Evolutionary conservation across 2,797 vertebrate genomes (phyloP).

Genomic region (Acanthurus lineatus): DNA sequence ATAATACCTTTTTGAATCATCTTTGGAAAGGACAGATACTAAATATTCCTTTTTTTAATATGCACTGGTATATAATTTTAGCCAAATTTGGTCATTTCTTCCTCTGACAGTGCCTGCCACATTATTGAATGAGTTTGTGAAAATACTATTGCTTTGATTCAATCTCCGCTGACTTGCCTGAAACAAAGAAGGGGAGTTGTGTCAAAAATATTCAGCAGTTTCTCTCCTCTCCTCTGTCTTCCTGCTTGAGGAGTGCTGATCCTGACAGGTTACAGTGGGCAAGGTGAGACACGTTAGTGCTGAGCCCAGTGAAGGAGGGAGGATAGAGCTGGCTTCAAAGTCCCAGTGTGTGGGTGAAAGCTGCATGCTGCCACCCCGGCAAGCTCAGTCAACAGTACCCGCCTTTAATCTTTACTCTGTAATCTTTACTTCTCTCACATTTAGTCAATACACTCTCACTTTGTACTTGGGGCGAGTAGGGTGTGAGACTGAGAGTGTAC

Average conservation of each 20-base stretch:
- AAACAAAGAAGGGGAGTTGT: constrained; percentile 45
- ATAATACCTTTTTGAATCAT: constrained; percentile 31
- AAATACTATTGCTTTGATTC: constrained; percentile 59
- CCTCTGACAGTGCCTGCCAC: constrained; percentile 16
- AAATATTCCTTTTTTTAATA: constrained; percentile 29
- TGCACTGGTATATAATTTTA: neutral
- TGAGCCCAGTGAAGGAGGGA: constrained; percentile 62
- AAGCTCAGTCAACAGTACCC: constrained; percentile 75
- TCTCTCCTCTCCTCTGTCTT: constrained; percentile 56
- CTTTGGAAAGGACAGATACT: constrained; percentile 29
- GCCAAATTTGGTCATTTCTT: constrained; percentile 5
- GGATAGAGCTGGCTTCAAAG: constrained; percentile 67
- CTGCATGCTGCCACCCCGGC: constrained; percentile 74
- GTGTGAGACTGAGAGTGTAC: constrained; percentile 66
- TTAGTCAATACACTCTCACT: constrained; percentile 81
- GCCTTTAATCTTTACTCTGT: constrained; percentile 82
- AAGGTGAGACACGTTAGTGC: constrained; percentile 78
- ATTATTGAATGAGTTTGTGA: constrained; percentile 65
- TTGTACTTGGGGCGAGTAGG: constrained; percentile 77
- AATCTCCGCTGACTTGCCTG: constrained; percentile 58
- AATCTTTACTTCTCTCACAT: constrained; percentile 81
- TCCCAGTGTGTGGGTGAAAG: constrained; percentile 75
- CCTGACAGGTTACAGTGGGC: constrained; percentile 81
- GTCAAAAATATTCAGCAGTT: constrained; percentile 73
- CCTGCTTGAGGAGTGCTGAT: constrained; percentile 72